These are phyloP conservation scores for Tragelaphus oryx DNA, from an alignment of 2,797 vertebrate genomes.

Conservation along the genomic window DNA sequence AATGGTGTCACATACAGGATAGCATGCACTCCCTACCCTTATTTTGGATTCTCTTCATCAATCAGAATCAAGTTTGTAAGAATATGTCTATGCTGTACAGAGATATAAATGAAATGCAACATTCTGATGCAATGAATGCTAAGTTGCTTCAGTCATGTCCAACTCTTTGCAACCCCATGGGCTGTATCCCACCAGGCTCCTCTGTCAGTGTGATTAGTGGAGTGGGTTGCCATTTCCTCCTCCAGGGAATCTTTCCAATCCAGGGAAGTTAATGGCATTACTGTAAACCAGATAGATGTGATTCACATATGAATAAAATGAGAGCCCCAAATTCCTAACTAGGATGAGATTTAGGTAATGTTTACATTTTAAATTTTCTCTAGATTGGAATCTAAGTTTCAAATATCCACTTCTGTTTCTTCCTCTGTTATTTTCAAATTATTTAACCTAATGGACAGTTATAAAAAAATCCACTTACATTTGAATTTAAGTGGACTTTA, in stretches of 20 bases:
- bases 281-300: neutral
- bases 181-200: neutral
- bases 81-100: neutral
- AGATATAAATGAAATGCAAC: neutral
- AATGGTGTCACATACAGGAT: neutral
- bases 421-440: slow-evolving; percentile 4
- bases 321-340: neutral
- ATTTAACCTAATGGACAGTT: slow-evolving; percentile 30
- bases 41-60: neutral
- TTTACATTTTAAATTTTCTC: slow-evolving; percentile 1
- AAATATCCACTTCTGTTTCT: neutral
- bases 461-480: neutral
- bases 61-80: neutral
- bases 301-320: neutral
- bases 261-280: neutral
- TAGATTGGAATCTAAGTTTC: neutral
- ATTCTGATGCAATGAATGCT: neutral
- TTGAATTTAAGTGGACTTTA: slow-evolving; percentile 30
- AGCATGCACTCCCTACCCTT: neutral
- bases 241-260: neutral
- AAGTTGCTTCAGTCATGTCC: neutral
- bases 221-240: neutral
- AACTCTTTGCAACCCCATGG: neutral
- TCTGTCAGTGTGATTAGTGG: neutral
- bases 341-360: neutral